Evolutionary conservation across 2,797 vertebrate genomes (phyloP).

Genomic region (Sternarchorhynchus goeldii): DNA sequence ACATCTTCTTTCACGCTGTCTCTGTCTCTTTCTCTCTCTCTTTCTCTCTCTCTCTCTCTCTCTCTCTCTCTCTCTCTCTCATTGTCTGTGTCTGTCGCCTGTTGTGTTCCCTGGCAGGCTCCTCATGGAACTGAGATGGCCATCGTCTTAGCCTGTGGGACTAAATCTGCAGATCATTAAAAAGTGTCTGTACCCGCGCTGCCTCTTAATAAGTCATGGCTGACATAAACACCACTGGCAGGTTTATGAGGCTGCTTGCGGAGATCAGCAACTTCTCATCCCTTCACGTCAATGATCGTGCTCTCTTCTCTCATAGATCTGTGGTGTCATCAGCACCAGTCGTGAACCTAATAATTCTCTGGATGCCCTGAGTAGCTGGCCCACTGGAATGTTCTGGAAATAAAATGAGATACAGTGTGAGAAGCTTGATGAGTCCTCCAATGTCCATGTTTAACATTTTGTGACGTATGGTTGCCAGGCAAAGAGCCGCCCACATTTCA

Average conservation of each 20-base stretch:
- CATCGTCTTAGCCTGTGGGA: constrained; percentile 33
- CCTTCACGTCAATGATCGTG: constrained; percentile 37
- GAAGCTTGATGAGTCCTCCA: neutral
- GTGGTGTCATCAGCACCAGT: constrained; percentile 52
- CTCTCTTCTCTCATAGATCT: constrained; percentile 41
- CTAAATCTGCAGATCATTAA: constrained; percentile 50
- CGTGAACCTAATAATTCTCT: constrained; percentile 34
- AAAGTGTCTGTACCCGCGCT: constrained; percentile 50
- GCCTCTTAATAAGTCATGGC: constrained; percentile 55
- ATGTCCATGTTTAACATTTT: neutral
- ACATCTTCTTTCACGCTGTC: constrained; percentile 20
- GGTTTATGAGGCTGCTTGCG: constrained; percentile 61
- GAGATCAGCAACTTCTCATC: constrained; percentile 58
- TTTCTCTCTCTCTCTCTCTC: constrained; percentile 45
- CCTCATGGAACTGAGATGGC: constrained; percentile 39
- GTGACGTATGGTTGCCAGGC: neutral
- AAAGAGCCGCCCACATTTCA: constrained; percentile 19
- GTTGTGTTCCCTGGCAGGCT: constrained; percentile 39
- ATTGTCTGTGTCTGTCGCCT: constrained; percentile 32
- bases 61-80: constrained; percentile 35
- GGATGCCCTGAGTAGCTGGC: constrained; percentile 26
- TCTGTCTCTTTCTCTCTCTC: constrained; percentile 41
- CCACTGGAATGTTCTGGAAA: constrained; percentile 22
- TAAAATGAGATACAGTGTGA: neutral
- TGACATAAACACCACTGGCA: constrained; percentile 64